phyloP scores from a whole-genome alignment of 1,140 invertebrate species.

The Chironomus tepperi region DNA sequence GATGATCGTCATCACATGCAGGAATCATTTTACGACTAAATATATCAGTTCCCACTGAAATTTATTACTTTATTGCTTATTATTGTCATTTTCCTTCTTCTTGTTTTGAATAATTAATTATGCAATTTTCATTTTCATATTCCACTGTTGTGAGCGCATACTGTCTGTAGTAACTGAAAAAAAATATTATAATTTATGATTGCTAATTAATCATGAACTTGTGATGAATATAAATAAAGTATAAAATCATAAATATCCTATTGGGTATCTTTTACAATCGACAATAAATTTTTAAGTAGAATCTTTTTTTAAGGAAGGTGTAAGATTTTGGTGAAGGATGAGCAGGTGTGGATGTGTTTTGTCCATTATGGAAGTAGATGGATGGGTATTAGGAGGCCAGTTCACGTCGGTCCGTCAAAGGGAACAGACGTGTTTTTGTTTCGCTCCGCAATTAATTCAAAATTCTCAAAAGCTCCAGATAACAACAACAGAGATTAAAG shows the following conservation, averaged over 20 bases:
- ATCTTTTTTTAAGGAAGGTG: no score
- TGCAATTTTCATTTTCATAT: not conserved
- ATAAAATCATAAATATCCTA: constrained; percentile 20
- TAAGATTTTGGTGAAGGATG: no score
- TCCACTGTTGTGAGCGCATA: not conserved
- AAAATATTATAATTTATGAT: constrained; percentile 1
- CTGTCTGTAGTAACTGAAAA: not conserved
- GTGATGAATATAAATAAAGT: constrained; percentile 18
- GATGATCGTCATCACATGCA: no score
- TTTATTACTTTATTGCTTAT: constrained; percentile 17
- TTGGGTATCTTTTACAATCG: not conserved
- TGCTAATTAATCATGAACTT: constrained; percentile 18
- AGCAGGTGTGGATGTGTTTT: no score
- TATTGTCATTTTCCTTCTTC: constrained; percentile 3
- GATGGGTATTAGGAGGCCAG: no score
- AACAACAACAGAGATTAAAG: no score
- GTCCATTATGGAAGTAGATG: no score
- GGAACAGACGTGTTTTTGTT: no score
- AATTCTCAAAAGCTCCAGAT: no score
- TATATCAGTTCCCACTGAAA: not conserved
- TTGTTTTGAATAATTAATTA: constrained; percentile 23
- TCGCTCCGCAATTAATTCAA: no score
- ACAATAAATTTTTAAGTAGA: not conserved
- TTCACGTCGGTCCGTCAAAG: no score
- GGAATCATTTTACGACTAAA: not conserved